Conservation (phyloP, 2,888 invertebrate species). For the Cataglyphis albicans region DNA sequence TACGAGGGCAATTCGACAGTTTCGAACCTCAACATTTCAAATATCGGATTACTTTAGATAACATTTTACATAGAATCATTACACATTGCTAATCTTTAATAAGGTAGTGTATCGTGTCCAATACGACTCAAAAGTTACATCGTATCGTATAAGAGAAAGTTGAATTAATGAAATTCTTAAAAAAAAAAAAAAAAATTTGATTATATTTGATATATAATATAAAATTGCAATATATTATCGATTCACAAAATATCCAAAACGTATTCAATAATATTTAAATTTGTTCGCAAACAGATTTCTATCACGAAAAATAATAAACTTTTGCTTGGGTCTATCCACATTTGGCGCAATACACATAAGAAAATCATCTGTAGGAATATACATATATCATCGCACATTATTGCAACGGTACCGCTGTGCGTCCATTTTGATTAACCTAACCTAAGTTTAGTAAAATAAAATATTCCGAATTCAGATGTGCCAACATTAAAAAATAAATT, state of each 20-base stretch:
- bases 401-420: neutral
- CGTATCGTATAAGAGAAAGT: neutral
- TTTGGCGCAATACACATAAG: neutral
- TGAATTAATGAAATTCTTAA: neutral
- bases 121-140: neutral
- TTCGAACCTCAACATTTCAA: neutral
- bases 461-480: too few relatives aligned
- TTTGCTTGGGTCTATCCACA: neutral
- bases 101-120: neutral
- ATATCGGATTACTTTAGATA: neutral
- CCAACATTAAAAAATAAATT: too few relatives aligned
- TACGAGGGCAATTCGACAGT: neutral
- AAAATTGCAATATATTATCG: neutral
- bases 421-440: neutral
- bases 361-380: conserved; percentile 7
- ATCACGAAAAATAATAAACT: neutral
- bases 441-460: neutral
- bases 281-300: neutral
- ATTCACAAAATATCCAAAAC: neutral
- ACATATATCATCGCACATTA: neutral
- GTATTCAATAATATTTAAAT: neutral
- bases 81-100: neutral
- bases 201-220: neutral
- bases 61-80: conserved; percentile 7
- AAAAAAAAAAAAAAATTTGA: neutral